phyloP scores from a whole-genome alignment of 1,140 invertebrate genomes.

The Oryctes rhinoceros region DNA sequence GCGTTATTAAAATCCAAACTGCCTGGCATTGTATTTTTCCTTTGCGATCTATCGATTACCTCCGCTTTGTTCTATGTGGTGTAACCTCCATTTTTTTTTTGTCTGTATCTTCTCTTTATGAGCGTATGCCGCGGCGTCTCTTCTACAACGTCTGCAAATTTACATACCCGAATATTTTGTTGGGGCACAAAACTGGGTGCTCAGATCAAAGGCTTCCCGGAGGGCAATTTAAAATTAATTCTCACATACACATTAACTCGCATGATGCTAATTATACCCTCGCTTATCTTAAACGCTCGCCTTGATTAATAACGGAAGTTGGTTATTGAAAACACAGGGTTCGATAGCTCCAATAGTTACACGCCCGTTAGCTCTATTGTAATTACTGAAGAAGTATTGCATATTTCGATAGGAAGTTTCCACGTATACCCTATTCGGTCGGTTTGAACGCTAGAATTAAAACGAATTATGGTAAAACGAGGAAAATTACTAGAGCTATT shows the following conservation, averaged over 20 bases:
- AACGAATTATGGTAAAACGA: too few species aligned
- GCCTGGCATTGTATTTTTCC: too few species aligned
- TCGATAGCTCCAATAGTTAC: not conserved
- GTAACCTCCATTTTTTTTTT: too few species aligned
- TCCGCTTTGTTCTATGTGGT: too few species aligned
- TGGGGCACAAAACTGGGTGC: not conserved
- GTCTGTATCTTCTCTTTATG: too few species aligned
- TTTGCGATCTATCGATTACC: too few species aligned
- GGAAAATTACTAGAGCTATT: too few species aligned
- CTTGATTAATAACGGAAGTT: not conserved
- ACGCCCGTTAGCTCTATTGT: not conserved
- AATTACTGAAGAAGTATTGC: too few species aligned
- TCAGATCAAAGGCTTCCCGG: conserved; percentile 19
- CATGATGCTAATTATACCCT: conserved; percentile 42
- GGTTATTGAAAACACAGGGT: not conserved
- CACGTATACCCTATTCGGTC: too few species aligned
- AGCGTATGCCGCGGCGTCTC: not conserved
- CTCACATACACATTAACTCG: conserved; percentile 20
- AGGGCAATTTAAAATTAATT: conserved; percentile 41
- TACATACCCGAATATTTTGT: not conserved
- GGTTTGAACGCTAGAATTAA: too few species aligned
- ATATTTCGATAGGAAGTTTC: too few species aligned
- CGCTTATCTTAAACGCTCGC: not conserved
- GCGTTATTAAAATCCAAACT: too few species aligned
- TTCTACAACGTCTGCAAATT: not conserved